Conservation (phyloP, 2,888 invertebrate species). For the Drosophila leonis region DNA sequence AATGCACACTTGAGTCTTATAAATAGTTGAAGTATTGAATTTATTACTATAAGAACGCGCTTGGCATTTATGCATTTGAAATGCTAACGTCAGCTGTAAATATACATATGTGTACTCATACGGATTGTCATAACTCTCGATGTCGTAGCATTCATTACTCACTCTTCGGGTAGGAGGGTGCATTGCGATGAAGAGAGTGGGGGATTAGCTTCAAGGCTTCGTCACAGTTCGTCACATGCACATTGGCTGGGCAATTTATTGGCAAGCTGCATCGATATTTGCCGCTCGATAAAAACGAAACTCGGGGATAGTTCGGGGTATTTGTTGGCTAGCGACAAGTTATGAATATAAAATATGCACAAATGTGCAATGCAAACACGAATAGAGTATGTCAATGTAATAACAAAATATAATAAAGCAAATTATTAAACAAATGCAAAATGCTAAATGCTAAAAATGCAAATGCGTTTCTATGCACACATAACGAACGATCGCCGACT, state of each 20-base stretch:
- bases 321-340: slow-evolving; percentile 70
- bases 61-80: slow-evolving; percentile 73
- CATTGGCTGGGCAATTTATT: slow-evolving; percentile 73
- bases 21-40: slow-evolving; percentile 62
- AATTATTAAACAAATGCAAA: slow-evolving; percentile 79
- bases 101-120: slow-evolving; percentile 31
- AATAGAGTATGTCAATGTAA: slow-evolving; percentile 79
- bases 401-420: slow-evolving; percentile 76
- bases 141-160: slow-evolving; percentile 60
- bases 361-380: slow-evolving; percentile 69
- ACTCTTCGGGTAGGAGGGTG: neutral
- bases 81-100: slow-evolving; percentile 50
- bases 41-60: slow-evolving; percentile 61
- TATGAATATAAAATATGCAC: slow-evolving; percentile 82
- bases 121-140: slow-evolving; percentile 77
- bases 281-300: slow-evolving; percentile 74
- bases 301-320: slow-evolving; percentile 31
- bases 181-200: neutral
- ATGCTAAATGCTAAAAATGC: slow-evolving; percentile 44
- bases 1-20: slow-evolving; percentile 51
- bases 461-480: slow-evolving; percentile 43
- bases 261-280: slow-evolving; percentile 75
- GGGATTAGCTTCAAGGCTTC: slow-evolving; percentile 68
- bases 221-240: slow-evolving; percentile 26
- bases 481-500: slow-evolving; percentile 28